These are phyloP conservation scores for Pangasianodon hypophthalmus DNA, from an alignment of 2,113 vertebrate species.

Conservation along the genomic window DNA sequence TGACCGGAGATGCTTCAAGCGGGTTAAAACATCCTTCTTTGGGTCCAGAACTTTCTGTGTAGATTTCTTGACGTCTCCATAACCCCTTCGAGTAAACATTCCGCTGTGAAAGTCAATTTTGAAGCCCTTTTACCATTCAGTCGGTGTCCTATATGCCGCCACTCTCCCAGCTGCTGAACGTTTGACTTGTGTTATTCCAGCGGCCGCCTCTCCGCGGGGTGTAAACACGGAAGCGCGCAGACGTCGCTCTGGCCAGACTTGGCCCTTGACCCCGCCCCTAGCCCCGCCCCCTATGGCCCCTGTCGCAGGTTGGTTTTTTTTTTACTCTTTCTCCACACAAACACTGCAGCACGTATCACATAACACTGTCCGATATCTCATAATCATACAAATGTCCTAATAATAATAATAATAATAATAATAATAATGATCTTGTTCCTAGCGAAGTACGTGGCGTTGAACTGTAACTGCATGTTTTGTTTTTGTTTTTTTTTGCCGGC, in stretches of 20 bases:
- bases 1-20: conserved; percentile 91
- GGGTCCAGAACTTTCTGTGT: conserved; percentile 99
- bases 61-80: conserved; percentile 98
- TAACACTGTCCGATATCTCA: too few relatives aligned
- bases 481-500: not conserved
- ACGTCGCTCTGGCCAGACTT: conserved; percentile 23
- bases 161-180: conserved; percentile 59
- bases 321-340: not conserved
- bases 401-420: not conserved
- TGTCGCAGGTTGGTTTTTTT: not conserved
- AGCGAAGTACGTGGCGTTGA: not conserved
- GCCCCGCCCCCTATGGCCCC: conserved; percentile 40
- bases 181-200: conserved; percentile 22
- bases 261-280: not conserved
- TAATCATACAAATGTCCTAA: not conserved
- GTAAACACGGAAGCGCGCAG: conserved; percentile 79
- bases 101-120: conserved; percentile 73
- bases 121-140: conserved; percentile 68
- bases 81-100: conserved; percentile 93
- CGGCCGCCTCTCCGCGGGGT: conserved; percentile 64
- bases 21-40: conserved; percentile 94
- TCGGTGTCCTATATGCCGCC: conserved; percentile 67
- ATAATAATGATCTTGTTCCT: not conserved
- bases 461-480: not conserved
- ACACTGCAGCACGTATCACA: not conserved